Evolutionary conservation across 2,113 vertebrate genomes (phyloP).

Genomic region (Rhynchopsitta pachyrhyncha): DNA sequence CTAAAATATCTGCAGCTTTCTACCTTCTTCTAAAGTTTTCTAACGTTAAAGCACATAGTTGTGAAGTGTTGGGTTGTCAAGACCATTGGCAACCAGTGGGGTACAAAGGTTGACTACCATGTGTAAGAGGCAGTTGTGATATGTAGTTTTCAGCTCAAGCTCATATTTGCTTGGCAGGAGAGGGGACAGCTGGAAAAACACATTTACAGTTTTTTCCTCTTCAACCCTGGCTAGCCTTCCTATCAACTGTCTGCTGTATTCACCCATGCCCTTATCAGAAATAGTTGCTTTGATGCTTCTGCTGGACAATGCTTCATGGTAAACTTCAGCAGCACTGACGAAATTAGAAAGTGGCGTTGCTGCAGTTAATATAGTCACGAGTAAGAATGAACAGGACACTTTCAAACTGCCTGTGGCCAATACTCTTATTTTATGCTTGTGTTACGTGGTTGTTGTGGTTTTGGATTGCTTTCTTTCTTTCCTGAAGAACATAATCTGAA

Average conservation of each 20-base stretch:
- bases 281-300: background rate
- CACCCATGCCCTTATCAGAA: background rate
- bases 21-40: background rate
- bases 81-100: background rate
- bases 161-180: background rate
- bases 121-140: background rate
- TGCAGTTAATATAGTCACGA: background rate
- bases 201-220: background rate
- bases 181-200: background rate
- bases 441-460: background rate
- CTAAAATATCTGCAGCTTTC: background rate
- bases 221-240: background rate
- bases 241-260: background rate
- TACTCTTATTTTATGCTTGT: background rate
- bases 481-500: background rate
- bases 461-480: background rate
- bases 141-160: background rate
- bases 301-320: background rate
- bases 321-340: background rate
- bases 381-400: background rate
- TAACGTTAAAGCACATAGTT: background rate
- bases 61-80: background rate
- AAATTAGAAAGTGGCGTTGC: rapidly evolving
- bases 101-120: background rate
- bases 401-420: background rate